Percentiles rank a stretch among this genome's conserved stretches.
Conservation (phyloP, 2,888 invertebrate species). For the Caprella mutica region DNA sequence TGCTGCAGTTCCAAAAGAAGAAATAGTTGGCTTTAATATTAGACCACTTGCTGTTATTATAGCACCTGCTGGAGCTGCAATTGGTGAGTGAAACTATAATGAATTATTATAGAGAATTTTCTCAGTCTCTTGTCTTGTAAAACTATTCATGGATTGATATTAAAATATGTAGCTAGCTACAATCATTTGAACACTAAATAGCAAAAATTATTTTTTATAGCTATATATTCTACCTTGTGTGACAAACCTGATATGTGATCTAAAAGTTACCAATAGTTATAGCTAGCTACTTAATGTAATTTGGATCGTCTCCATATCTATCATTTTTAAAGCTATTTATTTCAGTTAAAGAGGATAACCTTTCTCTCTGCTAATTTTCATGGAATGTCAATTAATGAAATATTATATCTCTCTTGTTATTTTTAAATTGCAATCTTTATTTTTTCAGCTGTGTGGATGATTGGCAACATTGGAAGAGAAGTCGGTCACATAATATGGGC, state of each 20-base stretch:
- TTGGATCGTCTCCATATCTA: too few relatives aligned
- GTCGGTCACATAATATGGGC: conserved; percentile 57
- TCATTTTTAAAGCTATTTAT: too few relatives aligned
- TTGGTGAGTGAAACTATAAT: conserved; percentile 44
- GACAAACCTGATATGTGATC: too few relatives aligned
- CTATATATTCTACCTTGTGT: too few relatives aligned
- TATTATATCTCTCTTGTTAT: neutral
- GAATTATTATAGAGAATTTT: neutral
- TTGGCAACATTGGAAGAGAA: conserved; percentile 81
- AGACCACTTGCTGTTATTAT: conserved; percentile 58
- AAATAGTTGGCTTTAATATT: conserved; percentile 58
- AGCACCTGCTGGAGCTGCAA: conserved; percentile 59
- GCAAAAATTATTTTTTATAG: too few relatives aligned
- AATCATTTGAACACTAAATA: too few relatives aligned
- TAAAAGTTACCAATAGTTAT: too few relatives aligned
- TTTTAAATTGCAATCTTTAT: conserved; percentile 13
- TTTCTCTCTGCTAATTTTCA: too few relatives aligned
- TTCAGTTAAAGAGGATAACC: too few relatives aligned
- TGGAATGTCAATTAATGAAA: too few relatives aligned
- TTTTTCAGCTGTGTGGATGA: conserved; percentile 68
- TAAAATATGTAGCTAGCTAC: neutral
- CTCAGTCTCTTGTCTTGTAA: too few relatives aligned
- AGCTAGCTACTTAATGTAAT: too few relatives aligned
- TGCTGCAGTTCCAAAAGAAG: conserved; percentile 64
- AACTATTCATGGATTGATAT: neutral